These are phyloP conservation scores for Neodiprion pinetum DNA, from an alignment of 1,140 invertebrate genomes.

Conservation along the genomic window DNA sequence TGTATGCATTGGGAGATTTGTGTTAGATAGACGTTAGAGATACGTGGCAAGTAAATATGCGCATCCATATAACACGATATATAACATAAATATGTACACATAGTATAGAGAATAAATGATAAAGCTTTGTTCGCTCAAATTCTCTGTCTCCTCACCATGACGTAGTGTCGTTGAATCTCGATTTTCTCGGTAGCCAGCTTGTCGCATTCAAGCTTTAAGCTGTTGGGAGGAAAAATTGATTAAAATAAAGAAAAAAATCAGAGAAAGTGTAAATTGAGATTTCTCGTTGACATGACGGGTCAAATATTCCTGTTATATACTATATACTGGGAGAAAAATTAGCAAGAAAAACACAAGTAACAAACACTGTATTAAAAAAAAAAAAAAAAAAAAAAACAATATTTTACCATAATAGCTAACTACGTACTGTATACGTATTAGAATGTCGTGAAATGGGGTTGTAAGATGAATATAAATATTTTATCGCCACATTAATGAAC, in stretches of 20 bases:
- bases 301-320: not conserved
- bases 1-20: no score
- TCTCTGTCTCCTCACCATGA: constrained; percentile 78
- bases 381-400: no score
- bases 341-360: not conserved
- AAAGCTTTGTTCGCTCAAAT: not conserved
- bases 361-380: no score
- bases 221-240: constrained; percentile 54
- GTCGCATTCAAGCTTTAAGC: constrained; percentile 86
- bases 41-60: no score
- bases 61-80: no score
- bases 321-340: not conserved
- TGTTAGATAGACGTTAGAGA: no score
- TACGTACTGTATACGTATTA: no score
- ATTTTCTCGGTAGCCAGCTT: constrained; percentile 95
- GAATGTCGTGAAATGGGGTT: no score
- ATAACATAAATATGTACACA: no score
- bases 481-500: no score
- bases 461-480: no score
- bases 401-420: no score
- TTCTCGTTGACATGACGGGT: not conserved
- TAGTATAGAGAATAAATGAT: not conserved
- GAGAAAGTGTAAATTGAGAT: not conserved
- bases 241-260: constrained; percentile 24
- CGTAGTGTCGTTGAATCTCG: constrained; percentile 96